Percentiles rank a stretch among this genome's conserved stretches.
Conservation (phyloP, 64 coral and sea anemone genomes). For the Pocillopora damicornis region DNA sequence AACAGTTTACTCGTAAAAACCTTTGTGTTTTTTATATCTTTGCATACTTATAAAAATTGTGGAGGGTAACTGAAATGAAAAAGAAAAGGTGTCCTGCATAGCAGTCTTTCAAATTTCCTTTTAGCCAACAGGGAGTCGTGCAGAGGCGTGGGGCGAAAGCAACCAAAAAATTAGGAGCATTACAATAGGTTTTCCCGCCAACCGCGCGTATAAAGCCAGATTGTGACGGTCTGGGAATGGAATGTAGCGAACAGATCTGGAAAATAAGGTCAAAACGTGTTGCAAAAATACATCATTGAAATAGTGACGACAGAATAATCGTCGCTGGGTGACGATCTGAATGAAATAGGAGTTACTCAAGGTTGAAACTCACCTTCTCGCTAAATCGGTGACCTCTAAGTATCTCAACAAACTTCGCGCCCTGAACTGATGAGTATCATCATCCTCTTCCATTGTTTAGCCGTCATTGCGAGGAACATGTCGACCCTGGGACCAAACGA, state of each 20-base stretch:
- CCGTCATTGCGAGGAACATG: slow-evolving; percentile 44
- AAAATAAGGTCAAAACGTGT: neutral
- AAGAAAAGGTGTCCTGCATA: neutral
- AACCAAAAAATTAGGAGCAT: slow-evolving; percentile 48
- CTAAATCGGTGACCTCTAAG: slow-evolving; percentile 74
- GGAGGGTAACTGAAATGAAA: neutral
- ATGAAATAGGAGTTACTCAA: neutral
- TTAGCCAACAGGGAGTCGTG: slow-evolving; percentile 9
- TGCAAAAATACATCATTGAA: neutral
- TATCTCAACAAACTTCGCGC: slow-evolving; percentile 49
- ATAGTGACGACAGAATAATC: neutral
- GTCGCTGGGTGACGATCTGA: too few relatives aligned
- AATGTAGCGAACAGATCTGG: slow-evolving; percentile 60
- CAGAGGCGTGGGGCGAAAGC: slow-evolving; percentile 12
- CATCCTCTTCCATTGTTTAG: slow-evolving; percentile 36
- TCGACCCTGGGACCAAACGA: slow-evolving; percentile 68
- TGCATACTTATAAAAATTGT: too few relatives aligned
- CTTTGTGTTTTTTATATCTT: too few relatives aligned
- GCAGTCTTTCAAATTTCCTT: neutral
- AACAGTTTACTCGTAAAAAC: too few relatives aligned
- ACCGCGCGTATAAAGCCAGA: slow-evolving; percentile 60
- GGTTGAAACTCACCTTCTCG: slow-evolving; percentile 33
- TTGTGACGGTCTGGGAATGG: slow-evolving; percentile 58
- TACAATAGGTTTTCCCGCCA: slow-evolving; percentile 53
- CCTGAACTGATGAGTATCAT: slow-evolving; percentile 30